Base-by-base conservation (phyloP, 2,797 vertebrate species). In the Astyanax mexicanus region DNA sequence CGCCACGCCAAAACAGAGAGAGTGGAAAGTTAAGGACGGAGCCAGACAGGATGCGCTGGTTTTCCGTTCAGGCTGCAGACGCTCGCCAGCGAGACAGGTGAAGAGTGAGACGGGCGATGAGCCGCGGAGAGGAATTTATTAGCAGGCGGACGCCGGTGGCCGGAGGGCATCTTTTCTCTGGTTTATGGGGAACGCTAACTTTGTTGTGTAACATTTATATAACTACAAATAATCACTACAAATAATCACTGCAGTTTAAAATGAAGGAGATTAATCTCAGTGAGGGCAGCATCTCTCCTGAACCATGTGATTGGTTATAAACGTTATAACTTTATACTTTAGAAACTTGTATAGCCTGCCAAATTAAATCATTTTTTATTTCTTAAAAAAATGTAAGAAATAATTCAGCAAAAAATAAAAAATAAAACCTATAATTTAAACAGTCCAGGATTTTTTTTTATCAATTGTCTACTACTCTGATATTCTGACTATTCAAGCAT, bases 31-130 rank as follows among this genome's bases (percentile, higher is more conserved):
- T 44, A 38, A 27, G 47, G n/a, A 8, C 6, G 6, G 51, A 70
- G 71, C 70, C 60, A 71, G 58, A 80, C 37, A 58, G 54, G 65
- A 69, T 67, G 65, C 68, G 19, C 68, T 80, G 52, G 49, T 72
- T 77, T 77, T 72, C 75, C 68, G 69, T 57, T 72, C 49, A 45
- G 6, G 75, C 75, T 55, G 51, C 60, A 65, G 60, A 32, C 47
- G 51, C 61, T 35, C 37, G 7, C 42, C 70, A 42, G 15, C 49
- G 47, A 67, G 69, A 65, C 52, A 57, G 70, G 29, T 64, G 57
- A 79, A 66, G 57, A 80, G 49, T 19, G 55, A 67, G 49, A 38
- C 15, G 25, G 62, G 62, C 11, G 47, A 32, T 13, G 51, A 23
- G 12, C 65, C 27, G 5, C 29, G 35, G 3, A 51, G 67, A 68